phyloP scores from a whole-genome alignment of 2,888 invertebrate species.

The Laspeyria flexula region DNA sequence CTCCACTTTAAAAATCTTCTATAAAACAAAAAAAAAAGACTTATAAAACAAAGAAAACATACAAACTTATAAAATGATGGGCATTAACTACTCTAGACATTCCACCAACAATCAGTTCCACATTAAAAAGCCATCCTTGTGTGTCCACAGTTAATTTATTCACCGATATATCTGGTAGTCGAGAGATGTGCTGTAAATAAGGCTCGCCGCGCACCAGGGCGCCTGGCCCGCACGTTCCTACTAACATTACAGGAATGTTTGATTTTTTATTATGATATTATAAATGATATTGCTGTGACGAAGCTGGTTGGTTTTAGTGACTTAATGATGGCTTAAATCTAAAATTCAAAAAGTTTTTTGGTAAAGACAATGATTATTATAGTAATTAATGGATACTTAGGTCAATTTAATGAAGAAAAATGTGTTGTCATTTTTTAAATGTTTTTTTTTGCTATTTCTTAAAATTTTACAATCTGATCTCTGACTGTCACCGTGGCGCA shows the following conservation, averaged over 20 bases:
- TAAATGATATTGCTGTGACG: conserved; percentile 10
- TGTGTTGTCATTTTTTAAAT: no score
- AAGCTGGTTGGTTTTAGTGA: neutral
- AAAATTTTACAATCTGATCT: no score
- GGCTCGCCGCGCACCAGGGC: conserved; percentile 33
- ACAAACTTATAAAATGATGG: neutral
- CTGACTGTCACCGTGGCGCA: no score
- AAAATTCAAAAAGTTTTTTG: no score
- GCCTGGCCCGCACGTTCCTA: conserved; percentile 9
- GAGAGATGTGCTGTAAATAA: conserved; percentile 57
- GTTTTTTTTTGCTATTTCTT: no score
- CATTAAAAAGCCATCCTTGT: conserved; percentile 64
- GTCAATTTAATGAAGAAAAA: no score
- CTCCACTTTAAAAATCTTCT: no score
- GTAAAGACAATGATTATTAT: no score
- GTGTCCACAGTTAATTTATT: conserved; percentile 63
- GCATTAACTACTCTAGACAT: conserved; percentile 18
- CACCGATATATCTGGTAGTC: conserved; percentile 63
- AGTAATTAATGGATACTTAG: no score
- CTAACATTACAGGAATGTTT: conserved; percentile 18
- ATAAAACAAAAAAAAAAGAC: no score
- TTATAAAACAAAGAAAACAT: neutral
- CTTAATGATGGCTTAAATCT: neutral
- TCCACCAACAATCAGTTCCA: conserved; percentile 49
- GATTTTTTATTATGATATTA: conserved; percentile 22